Evolutionary conservation across 2,797 vertebrate genomes (phyloP), one percentile per base, ranked within the genome.

Genomic region (Neosalanx taihuensis): DNA sequence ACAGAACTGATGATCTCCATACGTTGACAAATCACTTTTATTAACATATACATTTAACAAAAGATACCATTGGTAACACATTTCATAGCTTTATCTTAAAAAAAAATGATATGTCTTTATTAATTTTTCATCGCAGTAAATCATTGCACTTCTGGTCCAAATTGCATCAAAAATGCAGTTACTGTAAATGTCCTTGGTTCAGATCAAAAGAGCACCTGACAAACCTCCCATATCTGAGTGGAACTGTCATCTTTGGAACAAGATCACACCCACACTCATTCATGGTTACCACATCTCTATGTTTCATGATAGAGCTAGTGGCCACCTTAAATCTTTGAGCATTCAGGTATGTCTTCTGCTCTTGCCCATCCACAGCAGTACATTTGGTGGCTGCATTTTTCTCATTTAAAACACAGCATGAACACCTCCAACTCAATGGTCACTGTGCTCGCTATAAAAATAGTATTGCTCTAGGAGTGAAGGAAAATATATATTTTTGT

Each of bases 41-140:
- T 83, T 75, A 84, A 82, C 75, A 84, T 79, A 83, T 73, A 82
- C 74, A 80, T 79, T 79, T 79, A 77, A 75, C 81, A 83, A 70
- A 86, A 81, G 77, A 89, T 79, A 86, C 63, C 72, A 79, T 80
- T 87, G 86, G 77, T 76, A 84, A 89, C 79, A 89, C 74, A 82
- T 84, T 85, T 86, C 67, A 84, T 86, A 87, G 75, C 72, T 87
- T 85, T 79, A 68, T 78, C 74, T 75, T 76, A 31, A 53, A 12
- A 23, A 76, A 92, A 88, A 88, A 87, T 86, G 82, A 89, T 86
- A 82, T 70, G 77, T 79, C 84, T 56, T 56, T 56, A 46, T 79
- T 82, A 89, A 87, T 89, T 88, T 90, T 88, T 81, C 69, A 71
- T 79, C 70, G 78, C 88, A 83, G 70, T 77, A 69, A 72, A 69